A percentile compares a stretch with the other conserved stretches of the same genome.
Evolutionary conservation across 1,140 invertebrate genomes (phyloP).

Genomic region (Panagrolaimus sp.): DNA sequence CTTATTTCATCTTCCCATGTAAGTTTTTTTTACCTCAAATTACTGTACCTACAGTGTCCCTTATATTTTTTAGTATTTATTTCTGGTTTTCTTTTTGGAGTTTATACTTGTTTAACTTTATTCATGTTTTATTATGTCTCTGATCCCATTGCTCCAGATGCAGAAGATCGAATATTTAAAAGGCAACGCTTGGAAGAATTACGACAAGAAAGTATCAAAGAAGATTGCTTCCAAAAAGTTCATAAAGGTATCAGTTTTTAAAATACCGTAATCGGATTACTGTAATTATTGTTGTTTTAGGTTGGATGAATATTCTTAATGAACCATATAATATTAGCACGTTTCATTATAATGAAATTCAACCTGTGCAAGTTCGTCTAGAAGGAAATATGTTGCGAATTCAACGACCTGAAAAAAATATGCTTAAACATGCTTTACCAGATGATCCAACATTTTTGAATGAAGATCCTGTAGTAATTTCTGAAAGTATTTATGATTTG

Average conservation of each 20-base stretch:
- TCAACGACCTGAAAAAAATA: constrained; percentile 70
- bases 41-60: no score
- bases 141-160: constrained; percentile 33
- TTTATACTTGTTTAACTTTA: constrained; percentile 45
- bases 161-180: constrained; percentile 14
- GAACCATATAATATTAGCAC: constrained; percentile 71
- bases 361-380: constrained; percentile 76
- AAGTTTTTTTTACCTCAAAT: neutral
- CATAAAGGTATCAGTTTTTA: constrained; percentile 26
- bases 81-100: constrained; percentile 46
- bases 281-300: constrained; percentile 63
- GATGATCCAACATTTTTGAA: constrained; percentile 68
- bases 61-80: constrained; percentile 51
- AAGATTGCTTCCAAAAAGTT: constrained; percentile 10
- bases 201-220: constrained; percentile 14
- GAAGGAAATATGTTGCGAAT: constrained; percentile 72
- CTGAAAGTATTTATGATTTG: neutral
- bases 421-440: constrained; percentile 78
- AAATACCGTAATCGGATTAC: constrained; percentile 7
- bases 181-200: constrained; percentile 25
- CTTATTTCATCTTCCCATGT: constrained; percentile 5
- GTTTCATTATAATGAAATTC: constrained; percentile 78
- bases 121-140: constrained; percentile 55
- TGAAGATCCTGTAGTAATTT: constrained; percentile 27
- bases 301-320: constrained; percentile 81